A percentile compares a stretch with the other conserved stretches of the same genome.
Conservation (phyloP, 2,888 invertebrate genomes). For the Polymixis flavicincta region DNA sequence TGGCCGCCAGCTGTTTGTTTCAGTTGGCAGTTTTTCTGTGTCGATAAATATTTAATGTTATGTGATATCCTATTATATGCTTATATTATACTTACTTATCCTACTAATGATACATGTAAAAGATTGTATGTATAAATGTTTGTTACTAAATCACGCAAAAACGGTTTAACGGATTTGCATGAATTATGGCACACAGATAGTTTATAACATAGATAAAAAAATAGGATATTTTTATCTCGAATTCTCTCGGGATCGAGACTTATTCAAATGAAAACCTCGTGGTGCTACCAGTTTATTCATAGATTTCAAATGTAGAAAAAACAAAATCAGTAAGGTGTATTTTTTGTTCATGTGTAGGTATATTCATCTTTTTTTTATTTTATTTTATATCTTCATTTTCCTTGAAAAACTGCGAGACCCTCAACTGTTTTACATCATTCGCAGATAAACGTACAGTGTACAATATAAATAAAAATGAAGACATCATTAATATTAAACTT, state of each 20-base stretch:
- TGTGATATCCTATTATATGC: not conserved
- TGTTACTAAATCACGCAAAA: not conserved
- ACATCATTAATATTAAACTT: conserved; percentile 43
- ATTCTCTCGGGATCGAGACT: no score
- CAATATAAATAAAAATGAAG: conserved; percentile 37
- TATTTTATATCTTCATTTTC: not conserved
- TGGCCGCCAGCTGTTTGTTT: no score
- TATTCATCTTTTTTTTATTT: no score
- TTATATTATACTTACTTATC: not conserved
- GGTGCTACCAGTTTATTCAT: no score
- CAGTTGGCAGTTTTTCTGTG: not conserved
- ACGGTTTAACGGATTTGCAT: not conserved
- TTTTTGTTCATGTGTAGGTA: no score
- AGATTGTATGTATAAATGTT: not conserved
- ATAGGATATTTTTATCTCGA: no score
- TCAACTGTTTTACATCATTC: not conserved
- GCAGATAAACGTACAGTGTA: not conserved
- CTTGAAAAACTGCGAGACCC: not conserved
- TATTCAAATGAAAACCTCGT: not conserved
- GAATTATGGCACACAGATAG: not conserved
- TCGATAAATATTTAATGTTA: not conserved
- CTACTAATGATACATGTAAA: not conserved
- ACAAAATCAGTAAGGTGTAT: no score
- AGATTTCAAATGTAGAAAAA: not conserved
- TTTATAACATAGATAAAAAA: not conserved